phyloP scores from a whole-genome alignment of 2,113 vertebrate genomes.

The Eclectus roratus region DNA sequence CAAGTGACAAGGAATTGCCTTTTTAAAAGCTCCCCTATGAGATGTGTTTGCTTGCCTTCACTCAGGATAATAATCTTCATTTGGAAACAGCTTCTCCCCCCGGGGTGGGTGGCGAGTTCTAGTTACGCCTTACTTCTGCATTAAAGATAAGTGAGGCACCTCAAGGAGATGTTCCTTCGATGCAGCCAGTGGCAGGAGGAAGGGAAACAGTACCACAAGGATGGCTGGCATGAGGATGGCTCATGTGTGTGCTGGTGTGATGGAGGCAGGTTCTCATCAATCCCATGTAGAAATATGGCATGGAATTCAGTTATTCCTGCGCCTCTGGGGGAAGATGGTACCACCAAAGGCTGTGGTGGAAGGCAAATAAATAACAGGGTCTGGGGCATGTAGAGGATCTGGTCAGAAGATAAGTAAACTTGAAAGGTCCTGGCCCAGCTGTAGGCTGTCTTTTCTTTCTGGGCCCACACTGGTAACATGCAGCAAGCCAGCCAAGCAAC shows the following conservation, averaged over 20 bases:
- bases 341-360: background rate
- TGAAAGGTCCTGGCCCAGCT: background rate
- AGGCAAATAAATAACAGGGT: background rate
- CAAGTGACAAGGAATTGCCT: background rate
- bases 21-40: background rate
- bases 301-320: background rate
- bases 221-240: background rate
- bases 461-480: background rate
- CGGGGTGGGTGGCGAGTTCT: background rate
- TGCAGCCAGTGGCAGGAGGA: background rate
- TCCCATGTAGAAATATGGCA: background rate
- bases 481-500: background rate
- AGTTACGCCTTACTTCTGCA: background rate
- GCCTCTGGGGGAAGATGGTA: background rate
- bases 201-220: background rate
- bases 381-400: background rate
- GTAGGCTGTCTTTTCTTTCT: background rate
- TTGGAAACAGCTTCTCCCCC: background rate
- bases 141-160: background rate
- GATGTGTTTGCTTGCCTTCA: background rate
- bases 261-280: background rate
- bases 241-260: fast-evolving
- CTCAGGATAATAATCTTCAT: background rate
- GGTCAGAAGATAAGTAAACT: background rate
- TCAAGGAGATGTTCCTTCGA: background rate